phyloP scores from a whole-genome alignment of 2,888 invertebrate species.

The Phania funesta region DNA sequence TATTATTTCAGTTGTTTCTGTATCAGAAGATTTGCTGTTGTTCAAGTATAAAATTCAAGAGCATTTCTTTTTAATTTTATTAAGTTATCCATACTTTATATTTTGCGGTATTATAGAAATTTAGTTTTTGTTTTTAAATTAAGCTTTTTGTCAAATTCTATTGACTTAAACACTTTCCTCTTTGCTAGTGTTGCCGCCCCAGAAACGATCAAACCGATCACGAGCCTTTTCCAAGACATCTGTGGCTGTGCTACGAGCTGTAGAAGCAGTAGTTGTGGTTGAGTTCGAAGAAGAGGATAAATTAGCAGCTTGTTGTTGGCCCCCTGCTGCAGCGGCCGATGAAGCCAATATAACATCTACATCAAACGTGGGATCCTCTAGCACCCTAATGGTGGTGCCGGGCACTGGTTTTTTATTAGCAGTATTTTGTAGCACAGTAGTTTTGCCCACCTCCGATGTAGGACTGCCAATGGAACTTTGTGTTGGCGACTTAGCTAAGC shows the following conservation, averaged over 20 bases:
- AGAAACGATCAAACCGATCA: slow-evolving; percentile 91
- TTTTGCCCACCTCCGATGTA: slow-evolving; percentile 46
- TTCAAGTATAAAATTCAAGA: slow-evolving; percentile 62
- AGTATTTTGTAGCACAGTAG: slow-evolving; percentile 48
- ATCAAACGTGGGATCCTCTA: slow-evolving; percentile 83
- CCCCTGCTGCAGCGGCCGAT: slow-evolving; percentile 50
- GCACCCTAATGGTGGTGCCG: slow-evolving; percentile 81
- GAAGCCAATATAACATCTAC: slow-evolving; percentile 70
- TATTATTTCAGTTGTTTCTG: slow-evolving; percentile 30
- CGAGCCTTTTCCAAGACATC: slow-evolving; percentile 91
- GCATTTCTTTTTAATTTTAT: slow-evolving; percentile 36
- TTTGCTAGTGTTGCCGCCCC: slow-evolving; percentile 85
- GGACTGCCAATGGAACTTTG: slow-evolving; percentile 63
- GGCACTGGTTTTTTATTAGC: slow-evolving; percentile 78
- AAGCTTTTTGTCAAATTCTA: slow-evolving; percentile 19
- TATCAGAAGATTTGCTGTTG: slow-evolving; percentile 19
- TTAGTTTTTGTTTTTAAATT: not conserved
- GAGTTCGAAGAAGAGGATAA: slow-evolving; percentile 71
- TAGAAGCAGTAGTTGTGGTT: slow-evolving; percentile 73
- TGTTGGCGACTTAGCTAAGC: slow-evolving; percentile 62
- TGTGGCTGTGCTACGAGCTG: slow-evolving; percentile 81
- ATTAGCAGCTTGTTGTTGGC: slow-evolving; percentile 60
- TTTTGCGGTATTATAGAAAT: slow-evolving; percentile 5
- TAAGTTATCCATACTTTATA: not conserved
- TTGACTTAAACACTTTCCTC: slow-evolving; percentile 82